Base-by-base conservation (phyloP, 37 sponge, comb jelly and placozoan species). In the Oopsacas minuta region DNA sequence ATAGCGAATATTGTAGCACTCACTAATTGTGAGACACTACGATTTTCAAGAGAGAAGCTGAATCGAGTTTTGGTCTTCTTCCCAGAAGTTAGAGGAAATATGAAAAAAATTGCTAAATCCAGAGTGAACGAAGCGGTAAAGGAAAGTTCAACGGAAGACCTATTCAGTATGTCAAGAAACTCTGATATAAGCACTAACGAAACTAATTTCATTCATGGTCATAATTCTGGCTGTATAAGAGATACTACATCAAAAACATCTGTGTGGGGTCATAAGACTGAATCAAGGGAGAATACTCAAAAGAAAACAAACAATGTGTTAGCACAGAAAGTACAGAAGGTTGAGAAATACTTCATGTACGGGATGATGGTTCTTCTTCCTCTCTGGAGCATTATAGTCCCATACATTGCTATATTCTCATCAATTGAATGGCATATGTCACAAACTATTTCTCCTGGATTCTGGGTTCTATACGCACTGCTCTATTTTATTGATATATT, bases 401-500 rank as follows among this genome's bases (percentile, higher is more conserved):
- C 75, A 20, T 61, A 61, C 22, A 34, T 61, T 32, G 75, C 75
- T 61, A 61, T 61, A 20, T 61, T 61, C 75, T 61, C 75, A 61
- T 61, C 75, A n/a, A 34, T 61, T 3, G 75, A 61, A 61, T 61
- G 75, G 75, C 75, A 61, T 12, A 3, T 61, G 75, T 32, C 75
- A 25, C 17, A 12, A 61, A 12, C 7, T n/a, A 34, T 61, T 3
- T 61, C 75, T 12, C 28, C 75, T 5, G 22, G 7, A 32, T 61
- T 20, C 75, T 61, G 75, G 75, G 36, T 61, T 17, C 1, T 88
- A 52, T 85, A 87, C 38, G 53, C 53, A 36, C 17, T 90, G 37
- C 90, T 90, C 36, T 92, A 92, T 52, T 25, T 87, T 28, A 83
- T 92, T 30, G 93, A 92, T 37, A 20, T 86, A 17, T 39, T 92